phyloP scores from a whole-genome alignment of 2,113 vertebrate genomes.

The Tiliqua scincoides region DNA sequence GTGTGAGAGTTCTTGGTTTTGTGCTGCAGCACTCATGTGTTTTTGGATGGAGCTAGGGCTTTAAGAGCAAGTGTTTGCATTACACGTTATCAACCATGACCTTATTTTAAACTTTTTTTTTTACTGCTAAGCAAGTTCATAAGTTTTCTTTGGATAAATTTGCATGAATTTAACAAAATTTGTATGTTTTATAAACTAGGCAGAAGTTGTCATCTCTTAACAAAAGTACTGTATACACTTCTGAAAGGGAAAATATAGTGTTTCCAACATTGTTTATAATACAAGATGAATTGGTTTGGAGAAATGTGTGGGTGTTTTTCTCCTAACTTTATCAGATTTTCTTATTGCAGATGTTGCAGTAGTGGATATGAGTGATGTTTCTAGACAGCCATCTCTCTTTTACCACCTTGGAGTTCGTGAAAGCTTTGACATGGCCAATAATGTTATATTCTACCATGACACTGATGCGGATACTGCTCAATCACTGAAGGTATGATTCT shows the following conservation, averaged over 20 bases:
- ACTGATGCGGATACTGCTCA: slow-evolving; percentile 88
- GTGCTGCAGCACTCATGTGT: background rate
- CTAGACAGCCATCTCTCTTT: slow-evolving; percentile 90
- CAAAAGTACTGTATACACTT: background rate
- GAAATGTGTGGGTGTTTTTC: background rate
- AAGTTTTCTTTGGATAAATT: too few species aligned
- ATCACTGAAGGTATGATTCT: slow-evolving; percentile 87
- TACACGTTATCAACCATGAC: background rate
- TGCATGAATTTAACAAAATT: too few species aligned
- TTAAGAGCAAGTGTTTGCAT: background rate
- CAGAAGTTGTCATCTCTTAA: background rate
- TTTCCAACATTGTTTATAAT: background rate
- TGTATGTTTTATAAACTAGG: too few species aligned
- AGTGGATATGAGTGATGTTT: slow-evolving; percentile 95
- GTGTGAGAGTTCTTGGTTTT: background rate
- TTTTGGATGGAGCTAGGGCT: background rate
- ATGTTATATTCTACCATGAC: slow-evolving; percentile 94
- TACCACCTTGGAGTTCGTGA: slow-evolving; percentile 95
- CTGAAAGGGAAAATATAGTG: background rate
- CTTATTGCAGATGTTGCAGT: slow-evolving; percentile 89
- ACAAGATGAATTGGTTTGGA: background rate
- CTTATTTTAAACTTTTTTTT: too few species aligned
- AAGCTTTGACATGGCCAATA: slow-evolving; percentile 96
- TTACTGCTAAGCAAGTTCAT: too few species aligned
- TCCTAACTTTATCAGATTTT: background rate